phyloP scores from a whole-genome alignment of 2,888 invertebrate genomes.

The Parelbella ahira region DNA sequence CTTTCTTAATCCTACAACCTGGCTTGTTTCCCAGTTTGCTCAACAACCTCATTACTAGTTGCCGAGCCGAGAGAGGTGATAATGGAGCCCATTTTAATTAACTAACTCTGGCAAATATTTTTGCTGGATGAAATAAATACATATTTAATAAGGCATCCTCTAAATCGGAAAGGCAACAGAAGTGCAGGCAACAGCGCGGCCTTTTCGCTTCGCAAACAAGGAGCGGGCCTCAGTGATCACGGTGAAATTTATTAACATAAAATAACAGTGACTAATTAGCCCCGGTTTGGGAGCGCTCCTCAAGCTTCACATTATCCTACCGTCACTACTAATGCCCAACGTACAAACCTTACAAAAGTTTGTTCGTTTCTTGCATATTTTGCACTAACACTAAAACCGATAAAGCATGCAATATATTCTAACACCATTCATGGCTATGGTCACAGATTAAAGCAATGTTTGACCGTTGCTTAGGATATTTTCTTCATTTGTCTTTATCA shows the following conservation, averaged over 20 bases:
- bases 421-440: too few species aligned
- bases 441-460: too few species aligned
- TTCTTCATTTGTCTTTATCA: too few species aligned
- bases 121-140: not conserved
- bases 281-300: too few species aligned
- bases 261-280: constrained; percentile 77
- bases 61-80: constrained; percentile 5
- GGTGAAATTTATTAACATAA: constrained; percentile 73
- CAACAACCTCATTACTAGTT: constrained; percentile 9
- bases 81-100: constrained; percentile 9
- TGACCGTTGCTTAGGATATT: too few species aligned
- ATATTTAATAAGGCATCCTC: constrained; percentile 3
- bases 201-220: constrained; percentile 20
- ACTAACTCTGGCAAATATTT: constrained; percentile 3
- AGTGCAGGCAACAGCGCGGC: constrained; percentile 14
- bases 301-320: constrained; percentile 46
- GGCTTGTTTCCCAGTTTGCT: constrained; percentile 10
- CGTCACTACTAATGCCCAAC: not conserved
- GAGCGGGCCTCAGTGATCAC: constrained; percentile 40
- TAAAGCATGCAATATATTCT: too few species aligned
- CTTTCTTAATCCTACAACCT: constrained; percentile 14
- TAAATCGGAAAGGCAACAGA: constrained; percentile 16
- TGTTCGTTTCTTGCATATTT: too few species aligned
- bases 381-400: too few species aligned
- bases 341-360: too few species aligned